phyloP scores from a whole-genome alignment of 2,113 vertebrate species.

The Myiagra hebetior region DNA sequence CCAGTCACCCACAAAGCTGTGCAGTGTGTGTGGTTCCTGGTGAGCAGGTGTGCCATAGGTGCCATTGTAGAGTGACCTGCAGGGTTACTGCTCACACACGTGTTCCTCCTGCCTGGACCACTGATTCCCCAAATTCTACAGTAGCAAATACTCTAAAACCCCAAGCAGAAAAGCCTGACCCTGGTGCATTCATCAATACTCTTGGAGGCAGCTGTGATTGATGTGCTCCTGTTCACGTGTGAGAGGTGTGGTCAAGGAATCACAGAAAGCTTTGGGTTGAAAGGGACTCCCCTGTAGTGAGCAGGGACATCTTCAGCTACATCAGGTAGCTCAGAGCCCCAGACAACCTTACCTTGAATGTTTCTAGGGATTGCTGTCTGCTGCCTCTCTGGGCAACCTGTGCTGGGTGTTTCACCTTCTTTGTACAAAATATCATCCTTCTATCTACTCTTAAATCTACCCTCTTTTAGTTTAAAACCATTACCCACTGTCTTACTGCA shows the following conservation, averaged over 20 bases:
- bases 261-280: not conserved
- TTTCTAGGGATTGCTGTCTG: not conserved
- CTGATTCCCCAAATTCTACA: not conserved
- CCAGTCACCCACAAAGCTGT: rapidly evolving
- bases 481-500: not conserved
- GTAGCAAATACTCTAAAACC: not conserved
- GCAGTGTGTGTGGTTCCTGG: not conserved
- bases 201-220: not conserved
- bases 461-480: not conserved
- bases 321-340: not conserved
- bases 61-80: not conserved
- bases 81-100: not conserved
- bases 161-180: not conserved
- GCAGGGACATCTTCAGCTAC: not conserved
- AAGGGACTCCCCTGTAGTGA: not conserved
- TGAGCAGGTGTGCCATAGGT: not conserved
- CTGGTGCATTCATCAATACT: rapidly evolving
- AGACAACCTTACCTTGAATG: not conserved
- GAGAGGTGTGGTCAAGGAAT: not conserved
- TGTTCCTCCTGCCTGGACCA: not conserved
- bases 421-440: not conserved
- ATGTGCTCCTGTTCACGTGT: not conserved
- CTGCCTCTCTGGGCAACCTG: not conserved
- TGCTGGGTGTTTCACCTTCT: not conserved
- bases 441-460: not conserved